Conservation (phyloP, 2,113 vertebrate genomes). For the Aegotheles bennettii region DNA sequence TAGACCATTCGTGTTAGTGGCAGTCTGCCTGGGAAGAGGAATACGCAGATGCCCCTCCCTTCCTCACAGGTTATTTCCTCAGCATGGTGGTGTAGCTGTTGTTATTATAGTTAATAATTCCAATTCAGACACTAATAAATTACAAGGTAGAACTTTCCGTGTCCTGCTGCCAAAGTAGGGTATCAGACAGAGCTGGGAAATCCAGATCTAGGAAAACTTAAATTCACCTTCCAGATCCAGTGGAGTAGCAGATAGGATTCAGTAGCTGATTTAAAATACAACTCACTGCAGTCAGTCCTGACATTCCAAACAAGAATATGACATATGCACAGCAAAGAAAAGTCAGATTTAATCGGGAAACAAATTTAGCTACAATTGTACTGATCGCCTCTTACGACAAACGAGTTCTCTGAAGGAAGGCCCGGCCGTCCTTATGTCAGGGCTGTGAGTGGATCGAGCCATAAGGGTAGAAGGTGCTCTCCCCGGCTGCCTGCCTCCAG, state of each 20-base stretch:
- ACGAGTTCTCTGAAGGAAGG: not conserved
- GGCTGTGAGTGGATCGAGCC: not conserved
- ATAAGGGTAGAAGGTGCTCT: not conserved
- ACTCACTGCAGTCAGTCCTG: not conserved
- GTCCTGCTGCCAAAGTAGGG: not conserved
- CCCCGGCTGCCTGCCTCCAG: not conserved
- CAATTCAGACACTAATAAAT: conserved; percentile 16
- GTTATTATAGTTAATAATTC: not conserved
- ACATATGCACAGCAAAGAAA: not conserved
- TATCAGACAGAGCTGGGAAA: not conserved
- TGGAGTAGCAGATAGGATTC: not conserved
- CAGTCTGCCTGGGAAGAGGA: not conserved
- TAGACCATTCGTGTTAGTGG: not conserved
- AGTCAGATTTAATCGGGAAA: not conserved
- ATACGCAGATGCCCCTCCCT: not conserved
- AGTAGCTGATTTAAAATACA: not conserved
- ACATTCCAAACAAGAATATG: not conserved
- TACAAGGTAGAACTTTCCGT: not conserved
- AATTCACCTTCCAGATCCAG: not conserved
- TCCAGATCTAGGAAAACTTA: not conserved
- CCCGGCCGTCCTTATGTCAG: not conserved
- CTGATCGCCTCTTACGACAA: not conserved
- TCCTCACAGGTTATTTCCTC: not conserved
- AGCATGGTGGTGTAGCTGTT: not conserved
- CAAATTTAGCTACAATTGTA: not conserved